Evolutionary conservation across 2,113 vertebrate genomes (phyloP), one percentile per base, ranked within the genome.

Genomic region (Carollia perspicillata): DNA sequence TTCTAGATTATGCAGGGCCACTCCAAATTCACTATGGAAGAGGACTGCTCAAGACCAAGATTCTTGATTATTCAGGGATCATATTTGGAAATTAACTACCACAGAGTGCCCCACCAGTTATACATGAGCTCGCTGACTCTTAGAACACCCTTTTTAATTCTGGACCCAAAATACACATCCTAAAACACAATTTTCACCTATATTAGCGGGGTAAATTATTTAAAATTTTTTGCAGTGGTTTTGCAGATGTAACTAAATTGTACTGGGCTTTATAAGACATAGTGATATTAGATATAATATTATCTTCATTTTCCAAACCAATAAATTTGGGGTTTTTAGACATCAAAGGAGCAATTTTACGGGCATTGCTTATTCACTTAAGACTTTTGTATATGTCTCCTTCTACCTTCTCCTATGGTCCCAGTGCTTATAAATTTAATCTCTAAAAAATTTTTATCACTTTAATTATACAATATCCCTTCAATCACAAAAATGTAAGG

Each of bases 221-320:
- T 60, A 93, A 94, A 91, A 42, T 89, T 96, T 92, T 93, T 63
- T 91, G 20, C 4, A 86, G 51, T 71, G n/a, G 40, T 87, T 90
- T 78, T 96, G 28, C 35, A 96, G n/a, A 79, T 83, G 18, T 90
- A 90, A 95, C 72, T 90, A 89, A 95, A 94, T 55, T 91, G 23
- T 37, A 88, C 89, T 94, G 78, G 20, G 28, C 71, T 92, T 88
- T 51, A 93, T 92, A 96, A 95, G 42, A 5, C 51, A 69, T 77
- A 95, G 93, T 90, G 23, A 87, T 84, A 86, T 12, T 28, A 33
- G 86, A 71, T 80, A 94, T 44, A 83, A 86, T 91, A 89, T 78
- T 47, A 49, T 92, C 80, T 94, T 49, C 8, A 89, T 92, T 97
- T 92, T 8, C 22, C 33, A 85, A 91, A 74, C 53, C 18, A 86